Conservation (phyloP, 2,797 vertebrate species). For the Esox masquinongy region DNA sequence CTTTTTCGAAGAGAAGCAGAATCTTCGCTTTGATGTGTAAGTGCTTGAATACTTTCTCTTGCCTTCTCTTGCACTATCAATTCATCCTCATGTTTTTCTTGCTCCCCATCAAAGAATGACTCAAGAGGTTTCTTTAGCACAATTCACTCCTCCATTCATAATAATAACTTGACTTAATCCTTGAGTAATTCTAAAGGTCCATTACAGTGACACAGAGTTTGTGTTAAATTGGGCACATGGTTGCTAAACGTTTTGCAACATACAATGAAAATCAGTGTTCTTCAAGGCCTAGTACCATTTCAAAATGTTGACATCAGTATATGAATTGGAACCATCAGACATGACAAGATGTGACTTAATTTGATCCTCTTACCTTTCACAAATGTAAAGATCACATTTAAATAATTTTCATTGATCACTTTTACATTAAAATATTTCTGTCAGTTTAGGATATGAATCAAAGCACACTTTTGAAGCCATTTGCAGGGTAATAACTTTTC, state of each 20-base stretch:
- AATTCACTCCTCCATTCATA: background rate
- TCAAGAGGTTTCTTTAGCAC: background rate
- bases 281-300: background rate
- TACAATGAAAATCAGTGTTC: background rate
- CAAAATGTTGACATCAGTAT: too few relatives aligned
- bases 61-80: slow-evolving; percentile 6
- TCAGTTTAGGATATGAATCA: background rate
- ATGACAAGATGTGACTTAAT: background rate
- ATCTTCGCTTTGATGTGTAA: slow-evolving; percentile 92
- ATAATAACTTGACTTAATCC: background rate
- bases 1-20: slow-evolving; percentile 94
- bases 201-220: background rate
- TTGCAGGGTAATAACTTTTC: background rate
- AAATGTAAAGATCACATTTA: background rate
- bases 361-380: background rate
- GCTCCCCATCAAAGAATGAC: background rate
- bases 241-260: background rate
- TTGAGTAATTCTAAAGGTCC: background rate
- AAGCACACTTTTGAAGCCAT: background rate
- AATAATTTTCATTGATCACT: background rate
- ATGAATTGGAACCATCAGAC: too few relatives aligned
- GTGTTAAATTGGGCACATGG: background rate
- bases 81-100: background rate
- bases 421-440: background rate
- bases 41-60: slow-evolving; percentile 47